Conservation (phyloP, 2,113 vertebrate species). For the Corvus hawaiiensis region DNA sequence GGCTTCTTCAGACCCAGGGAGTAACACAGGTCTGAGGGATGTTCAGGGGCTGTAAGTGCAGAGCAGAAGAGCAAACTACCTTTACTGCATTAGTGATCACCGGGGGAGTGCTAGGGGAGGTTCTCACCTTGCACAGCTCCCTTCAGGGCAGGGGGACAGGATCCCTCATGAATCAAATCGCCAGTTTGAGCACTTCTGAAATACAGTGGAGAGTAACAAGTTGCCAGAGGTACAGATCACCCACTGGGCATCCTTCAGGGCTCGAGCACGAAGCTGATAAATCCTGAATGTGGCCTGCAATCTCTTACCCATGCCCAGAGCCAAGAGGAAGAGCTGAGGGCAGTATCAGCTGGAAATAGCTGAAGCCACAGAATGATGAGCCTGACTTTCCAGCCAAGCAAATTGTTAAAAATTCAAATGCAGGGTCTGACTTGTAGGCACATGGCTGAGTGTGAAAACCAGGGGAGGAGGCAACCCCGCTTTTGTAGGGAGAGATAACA, state of each 20-base stretch:
- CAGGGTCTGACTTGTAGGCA: not conserved
- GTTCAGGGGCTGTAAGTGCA: not conserved
- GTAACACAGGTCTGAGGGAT: not conserved
- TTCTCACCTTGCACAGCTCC: not conserved
- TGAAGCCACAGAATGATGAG: not conserved
- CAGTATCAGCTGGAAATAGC: not conserved
- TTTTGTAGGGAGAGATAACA: not conserved
- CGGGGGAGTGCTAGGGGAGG: not conserved
- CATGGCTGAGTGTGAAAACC: not conserved
- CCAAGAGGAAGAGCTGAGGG: slow-evolving; percentile 13
- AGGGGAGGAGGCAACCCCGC: not conserved
- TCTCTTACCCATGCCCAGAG: not conserved
- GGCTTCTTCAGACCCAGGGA: not conserved
- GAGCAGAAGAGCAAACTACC: not conserved
- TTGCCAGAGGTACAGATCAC: not conserved
- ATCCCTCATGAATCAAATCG: not conserved
- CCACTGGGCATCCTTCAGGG: not conserved
- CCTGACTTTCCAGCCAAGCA: slow-evolving; percentile 51
- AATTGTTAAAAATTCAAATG: slow-evolving; percentile 35
- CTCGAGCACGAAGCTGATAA: not conserved
- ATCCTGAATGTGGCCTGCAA: not conserved
- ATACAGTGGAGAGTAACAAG: not conserved
- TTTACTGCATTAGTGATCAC: not conserved
- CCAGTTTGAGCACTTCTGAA: not conserved
- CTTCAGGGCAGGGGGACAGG: not conserved